Percentiles rank a stretch among this genome's conserved stretches.
These are phyloP conservation scores for Cheilosia grossa DNA, from an alignment of 2,888 invertebrate genomes.

Conservation along the genomic window DNA sequence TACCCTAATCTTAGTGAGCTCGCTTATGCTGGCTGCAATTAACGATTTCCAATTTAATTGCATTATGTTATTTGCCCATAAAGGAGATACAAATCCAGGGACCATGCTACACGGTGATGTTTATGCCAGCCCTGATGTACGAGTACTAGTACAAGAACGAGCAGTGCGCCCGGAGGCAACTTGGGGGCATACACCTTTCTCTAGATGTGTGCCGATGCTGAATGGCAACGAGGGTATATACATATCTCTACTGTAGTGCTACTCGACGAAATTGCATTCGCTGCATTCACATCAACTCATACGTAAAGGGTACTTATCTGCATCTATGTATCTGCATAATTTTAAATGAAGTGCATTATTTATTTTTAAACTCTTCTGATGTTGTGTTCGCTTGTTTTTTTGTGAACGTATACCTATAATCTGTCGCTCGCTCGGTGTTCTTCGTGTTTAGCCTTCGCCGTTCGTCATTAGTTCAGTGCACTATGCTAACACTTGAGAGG, in stretches of 20 bases:
- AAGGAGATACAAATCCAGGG: constrained; percentile 60
- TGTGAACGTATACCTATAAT: constrained; percentile 6
- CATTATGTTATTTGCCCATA: constrained; percentile 59
- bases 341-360: constrained; percentile 70
- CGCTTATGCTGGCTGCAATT: constrained; percentile 42
- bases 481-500: constrained; percentile 55
- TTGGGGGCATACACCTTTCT: constrained; percentile 58
- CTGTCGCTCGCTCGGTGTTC: constrained; percentile 1
- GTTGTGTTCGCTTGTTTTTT: constrained; percentile 11
- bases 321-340: constrained; percentile 63
- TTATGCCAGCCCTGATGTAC: constrained; percentile 32
- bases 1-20: background rate
- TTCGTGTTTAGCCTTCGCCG: constrained; percentile 51
- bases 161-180: constrained; percentile 16
- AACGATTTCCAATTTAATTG: constrained; percentile 68
- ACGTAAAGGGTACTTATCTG: constrained; percentile 33
- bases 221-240: constrained; percentile 10
- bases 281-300: constrained; percentile 24
- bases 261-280: constrained; percentile 13
- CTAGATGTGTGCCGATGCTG: constrained; percentile 12
- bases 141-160: background rate
- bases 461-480: constrained; percentile 70
- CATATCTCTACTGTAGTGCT: background rate
- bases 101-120: constrained; percentile 33
- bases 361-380: constrained; percentile 62